Percentiles rank a stretch among this genome's conserved stretches.
These are phyloP conservation scores for Steinernema khuongi DNA, from an alignment of 1,140 invertebrate genomes.

Conservation along the genomic window DNA sequence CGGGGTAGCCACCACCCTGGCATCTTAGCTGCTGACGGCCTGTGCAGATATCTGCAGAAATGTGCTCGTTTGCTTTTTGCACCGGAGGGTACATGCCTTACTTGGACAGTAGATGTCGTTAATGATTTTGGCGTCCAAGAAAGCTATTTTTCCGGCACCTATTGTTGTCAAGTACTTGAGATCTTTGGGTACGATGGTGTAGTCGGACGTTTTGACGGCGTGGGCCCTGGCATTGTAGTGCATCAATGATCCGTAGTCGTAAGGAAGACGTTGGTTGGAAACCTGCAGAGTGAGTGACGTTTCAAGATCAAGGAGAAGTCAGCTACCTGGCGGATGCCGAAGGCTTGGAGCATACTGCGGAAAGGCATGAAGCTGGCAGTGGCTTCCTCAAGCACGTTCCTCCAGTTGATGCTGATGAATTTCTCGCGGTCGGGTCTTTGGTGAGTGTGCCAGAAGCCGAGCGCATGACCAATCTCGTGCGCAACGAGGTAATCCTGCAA, in stretches of 20 bases:
- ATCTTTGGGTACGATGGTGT: slow-evolving; percentile 59
- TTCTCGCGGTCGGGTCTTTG: slow-evolving; percentile 58
- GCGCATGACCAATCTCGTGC: slow-evolving; percentile 60
- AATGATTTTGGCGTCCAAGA: slow-evolving; percentile 59
- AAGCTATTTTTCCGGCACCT: slow-evolving; percentile 59
- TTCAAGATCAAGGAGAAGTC: not conserved
- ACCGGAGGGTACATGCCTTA: slow-evolving; percentile 23
- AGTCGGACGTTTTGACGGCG: slow-evolving; percentile 48
- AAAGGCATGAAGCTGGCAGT: slow-evolving; percentile 59
- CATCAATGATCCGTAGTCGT: slow-evolving; percentile 59
- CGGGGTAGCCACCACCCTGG: slow-evolving; percentile 55
- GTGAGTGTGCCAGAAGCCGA: slow-evolving; percentile 61
- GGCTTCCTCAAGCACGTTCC: slow-evolving; percentile 56
- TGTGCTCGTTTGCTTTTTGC: not conserved
- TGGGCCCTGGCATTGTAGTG: slow-evolving; percentile 58
- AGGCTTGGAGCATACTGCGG: slow-evolving; percentile 56
- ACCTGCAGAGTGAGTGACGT: slow-evolving; percentile 39
- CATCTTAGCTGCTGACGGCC: slow-evolving; percentile 42
- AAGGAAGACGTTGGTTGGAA: slow-evolving; percentile 52
- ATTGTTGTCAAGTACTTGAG: slow-evolving; percentile 59
- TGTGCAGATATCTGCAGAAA: slow-evolving; percentile 40
- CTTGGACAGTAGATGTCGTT: slow-evolving; percentile 58
- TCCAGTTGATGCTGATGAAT: slow-evolving; percentile 58
- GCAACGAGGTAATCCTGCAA: slow-evolving; percentile 57
- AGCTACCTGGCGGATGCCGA: slow-evolving; percentile 53